Evolutionary conservation across 2,113 vertebrate genomes (phyloP), one percentile per base, ranked within the genome.

Genomic region (Crotalus viridis): DNA sequence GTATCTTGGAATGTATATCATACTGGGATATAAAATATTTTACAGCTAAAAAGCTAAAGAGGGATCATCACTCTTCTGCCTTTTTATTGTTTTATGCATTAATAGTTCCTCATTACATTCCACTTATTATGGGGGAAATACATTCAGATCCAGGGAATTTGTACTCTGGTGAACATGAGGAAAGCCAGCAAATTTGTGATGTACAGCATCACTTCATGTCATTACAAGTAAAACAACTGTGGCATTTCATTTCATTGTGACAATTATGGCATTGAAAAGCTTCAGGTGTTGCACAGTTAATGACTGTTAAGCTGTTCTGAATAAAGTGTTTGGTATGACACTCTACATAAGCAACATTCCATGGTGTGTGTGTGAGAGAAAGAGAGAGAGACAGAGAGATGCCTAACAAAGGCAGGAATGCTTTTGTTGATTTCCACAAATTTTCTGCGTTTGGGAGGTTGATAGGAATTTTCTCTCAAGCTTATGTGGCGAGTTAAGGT

Each of bases 1-100:
- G 99, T 99, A 99, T 98, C 98, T 98, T 98, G 98, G 98, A 99
- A 98, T 98, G 98, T 99, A 98, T 98, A 97, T 98, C 97, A 97
- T 97, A 97, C 96, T 96, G 97, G 98, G 97, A 98, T 97, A 97
- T 96, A 97, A 97, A 97, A 96, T 96, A 97, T 95, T 97, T 98
- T 97, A 97, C 97, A 98, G 97, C 97, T 97, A 96, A 96, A 96
- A 97, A 97, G 97, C 98, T 96, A 96, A 97, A 97, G 96, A 96
- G 96, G 96, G 96, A 87, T 97, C 97, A 97, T 98, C 98, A 97
- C 97, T 97, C 97, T 97, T 97, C 98, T 98, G 98, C 98, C 98
- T 98, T 98, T 81, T 98, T 95, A 97, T 98, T 97, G 87, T 97
- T 97, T 97, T 97, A 96, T 97, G 97, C 97, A 97, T 98, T 97